These are phyloP conservation scores for Halocaridina rubra DNA, from an alignment of 2,888 invertebrate species.

Conservation along the genomic window DNA sequence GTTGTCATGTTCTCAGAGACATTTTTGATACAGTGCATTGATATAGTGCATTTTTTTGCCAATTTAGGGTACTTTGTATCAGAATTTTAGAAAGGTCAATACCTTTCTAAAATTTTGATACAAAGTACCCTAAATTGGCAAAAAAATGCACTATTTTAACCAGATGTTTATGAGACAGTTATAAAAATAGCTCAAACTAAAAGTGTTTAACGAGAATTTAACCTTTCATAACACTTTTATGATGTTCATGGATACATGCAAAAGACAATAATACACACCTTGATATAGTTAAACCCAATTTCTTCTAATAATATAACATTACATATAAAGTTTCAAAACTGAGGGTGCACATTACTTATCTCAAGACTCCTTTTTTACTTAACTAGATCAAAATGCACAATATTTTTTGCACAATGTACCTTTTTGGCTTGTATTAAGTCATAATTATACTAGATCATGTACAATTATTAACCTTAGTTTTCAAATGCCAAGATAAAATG, in stretches of 20 bases:
- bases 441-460: background rate
- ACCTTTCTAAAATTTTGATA: background rate
- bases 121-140: background rate
- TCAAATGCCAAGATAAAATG: background rate
- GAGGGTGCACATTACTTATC: background rate
- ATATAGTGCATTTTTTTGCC: background rate
- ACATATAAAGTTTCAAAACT: background rate
- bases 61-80: too few relatives aligned
- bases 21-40: background rate
- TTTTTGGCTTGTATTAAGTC: background rate
- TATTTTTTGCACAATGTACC: background rate
- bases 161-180: background rate
- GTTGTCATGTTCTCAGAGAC: background rate
- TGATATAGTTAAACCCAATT: background rate
- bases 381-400: background rate
- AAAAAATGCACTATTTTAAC: background rate
- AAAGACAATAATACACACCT: background rate
- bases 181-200: too few relatives aligned
- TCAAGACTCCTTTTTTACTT: background rate
- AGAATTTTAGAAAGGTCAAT: too few relatives aligned
- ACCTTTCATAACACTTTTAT: background rate
- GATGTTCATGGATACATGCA: background rate
- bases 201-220: background rate
- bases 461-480: background rate
- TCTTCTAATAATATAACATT: background rate